phyloP scores from a whole-genome alignment of 2,113 vertebrate genomes.

The Pogonocichla stellata region DNA sequence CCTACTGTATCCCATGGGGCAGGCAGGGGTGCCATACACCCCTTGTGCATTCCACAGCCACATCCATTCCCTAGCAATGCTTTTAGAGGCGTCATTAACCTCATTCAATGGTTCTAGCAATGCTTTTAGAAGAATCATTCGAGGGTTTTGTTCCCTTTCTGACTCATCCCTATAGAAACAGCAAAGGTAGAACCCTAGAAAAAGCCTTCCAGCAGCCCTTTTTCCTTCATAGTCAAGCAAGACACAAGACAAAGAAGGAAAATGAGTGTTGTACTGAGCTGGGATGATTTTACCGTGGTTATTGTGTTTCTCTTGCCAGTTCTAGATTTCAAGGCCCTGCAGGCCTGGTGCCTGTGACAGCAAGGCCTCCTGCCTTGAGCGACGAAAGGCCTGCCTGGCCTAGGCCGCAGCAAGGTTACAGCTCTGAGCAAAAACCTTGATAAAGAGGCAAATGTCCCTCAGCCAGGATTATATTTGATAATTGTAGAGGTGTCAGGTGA shows the following conservation, averaged over 20 bases:
- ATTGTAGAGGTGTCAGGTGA: background rate
- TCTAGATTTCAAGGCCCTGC: background rate
- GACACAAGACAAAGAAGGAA: background rate
- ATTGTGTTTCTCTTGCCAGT: background rate
- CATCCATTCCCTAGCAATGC: background rate
- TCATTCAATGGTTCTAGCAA: background rate
- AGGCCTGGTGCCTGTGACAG: background rate
- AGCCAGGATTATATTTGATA: background rate
- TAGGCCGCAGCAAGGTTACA: background rate
- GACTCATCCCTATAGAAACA: background rate
- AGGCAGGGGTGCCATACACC: accelerated
- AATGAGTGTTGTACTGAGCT: background rate
- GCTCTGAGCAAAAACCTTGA: background rate
- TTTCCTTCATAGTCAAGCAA: background rate
- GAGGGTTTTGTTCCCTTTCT: background rate
- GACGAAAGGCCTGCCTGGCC: background rate
- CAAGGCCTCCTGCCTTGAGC: background rate
- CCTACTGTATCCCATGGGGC: no score
- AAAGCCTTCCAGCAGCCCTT: background rate
- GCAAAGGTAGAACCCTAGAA: background rate
- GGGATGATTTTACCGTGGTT: background rate
- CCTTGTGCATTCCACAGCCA: background rate
- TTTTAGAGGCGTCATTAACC: background rate
- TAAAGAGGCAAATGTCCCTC: background rate
- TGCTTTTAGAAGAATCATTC: background rate